Percentiles rank a stretch among this genome's conserved stretches.
Conservation (phyloP, 2,113 vertebrate species). For the Baryphthengus martii region DNA sequence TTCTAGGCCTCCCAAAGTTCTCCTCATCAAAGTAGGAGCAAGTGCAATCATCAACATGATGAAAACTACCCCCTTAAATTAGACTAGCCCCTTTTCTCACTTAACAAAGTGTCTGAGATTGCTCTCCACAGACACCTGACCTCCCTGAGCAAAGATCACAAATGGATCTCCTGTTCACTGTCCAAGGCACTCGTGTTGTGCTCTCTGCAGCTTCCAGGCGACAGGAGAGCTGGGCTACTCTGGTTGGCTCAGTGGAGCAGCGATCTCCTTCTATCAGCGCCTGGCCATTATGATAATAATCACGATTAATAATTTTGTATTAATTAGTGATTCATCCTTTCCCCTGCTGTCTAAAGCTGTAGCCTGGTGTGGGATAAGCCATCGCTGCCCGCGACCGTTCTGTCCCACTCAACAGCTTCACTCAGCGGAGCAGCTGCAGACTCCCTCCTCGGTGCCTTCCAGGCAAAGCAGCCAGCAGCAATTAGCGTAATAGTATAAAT, state of each 20-base stretch:
- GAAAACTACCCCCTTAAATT: background rate
- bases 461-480: background rate
- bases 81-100: background rate
- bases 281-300: background rate
- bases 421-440: background rate
- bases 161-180: background rate
- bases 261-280: background rate
- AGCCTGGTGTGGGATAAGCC: background rate
- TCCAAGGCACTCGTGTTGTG: background rate
- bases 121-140: background rate
- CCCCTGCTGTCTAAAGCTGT: background rate
- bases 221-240: background rate
- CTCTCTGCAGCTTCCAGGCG: background rate
- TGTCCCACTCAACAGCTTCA: background rate
- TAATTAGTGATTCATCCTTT: background rate
- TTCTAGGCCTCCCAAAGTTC: background rate
- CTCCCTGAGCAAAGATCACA: background rate
- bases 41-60: background rate
- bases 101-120: background rate
- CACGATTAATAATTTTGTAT: background rate
- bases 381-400: rapidly evolving
- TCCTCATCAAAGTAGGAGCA: background rate
- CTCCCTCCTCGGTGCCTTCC: background rate
- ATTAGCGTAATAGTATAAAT: conserved; percentile 1
- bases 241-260: background rate